phyloP scores from a whole-genome alignment of 2,888 invertebrate species.

The Limenitis camilla region DNA sequence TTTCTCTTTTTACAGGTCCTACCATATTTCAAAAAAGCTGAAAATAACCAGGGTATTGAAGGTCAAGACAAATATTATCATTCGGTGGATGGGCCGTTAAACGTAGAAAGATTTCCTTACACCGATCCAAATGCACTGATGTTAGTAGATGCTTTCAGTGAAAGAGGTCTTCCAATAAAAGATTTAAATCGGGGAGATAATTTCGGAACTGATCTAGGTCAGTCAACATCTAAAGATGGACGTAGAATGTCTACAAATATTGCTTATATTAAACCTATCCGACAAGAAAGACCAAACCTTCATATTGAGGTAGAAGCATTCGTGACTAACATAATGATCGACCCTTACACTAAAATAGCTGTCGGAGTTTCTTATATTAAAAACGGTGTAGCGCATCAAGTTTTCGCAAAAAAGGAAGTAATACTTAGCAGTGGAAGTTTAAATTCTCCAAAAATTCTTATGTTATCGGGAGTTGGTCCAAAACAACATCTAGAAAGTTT shows the following conservation, averaged over 20 bases:
- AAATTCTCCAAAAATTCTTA: constrained; percentile 78
- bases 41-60: constrained; percentile 76
- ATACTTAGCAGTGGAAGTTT: constrained; percentile 76
- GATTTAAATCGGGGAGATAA: constrained; percentile 76
- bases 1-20: constrained; percentile 60
- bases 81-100: constrained; percentile 76
- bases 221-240: constrained; percentile 77
- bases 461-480: constrained; percentile 81
- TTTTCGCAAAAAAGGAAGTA: constrained; percentile 75
- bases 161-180: constrained; percentile 73
- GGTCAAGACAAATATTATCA: constrained; percentile 73
- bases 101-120: constrained; percentile 78
- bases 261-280: constrained; percentile 80
- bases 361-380: constrained; percentile 56
- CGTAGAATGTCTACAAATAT: constrained; percentile 76
- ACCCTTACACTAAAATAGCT: constrained; percentile 65
- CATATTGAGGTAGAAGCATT: constrained; percentile 67
- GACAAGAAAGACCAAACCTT: constrained; percentile 69
- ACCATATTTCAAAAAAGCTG: constrained; percentile 81
- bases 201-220: constrained; percentile 76
- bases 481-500: constrained; percentile 64
- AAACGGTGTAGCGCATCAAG: constrained; percentile 58
- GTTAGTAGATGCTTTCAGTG: constrained; percentile 75
- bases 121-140: constrained; percentile 74
- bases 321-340: constrained; percentile 75